Evolutionary conservation across 2,797 vertebrate genomes (phyloP).

Genomic region (Pantherophis vulpinus): DNA sequence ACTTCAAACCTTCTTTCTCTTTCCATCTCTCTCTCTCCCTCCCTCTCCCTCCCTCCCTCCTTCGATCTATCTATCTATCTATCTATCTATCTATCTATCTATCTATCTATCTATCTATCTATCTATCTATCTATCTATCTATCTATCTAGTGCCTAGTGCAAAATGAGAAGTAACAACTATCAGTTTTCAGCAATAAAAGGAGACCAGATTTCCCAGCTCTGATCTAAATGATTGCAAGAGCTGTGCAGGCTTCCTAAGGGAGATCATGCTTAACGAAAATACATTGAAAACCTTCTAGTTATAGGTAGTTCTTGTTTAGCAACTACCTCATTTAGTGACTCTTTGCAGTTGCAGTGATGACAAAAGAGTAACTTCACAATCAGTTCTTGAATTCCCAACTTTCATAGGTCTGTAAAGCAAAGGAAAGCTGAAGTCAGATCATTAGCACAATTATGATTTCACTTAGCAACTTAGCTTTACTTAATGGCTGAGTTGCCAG

Average conservation of each 20-base stretch:
- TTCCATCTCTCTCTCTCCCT: not conserved
- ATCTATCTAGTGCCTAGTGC: not conserved
- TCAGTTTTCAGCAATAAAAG: not conserved
- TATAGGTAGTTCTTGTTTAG: not conserved
- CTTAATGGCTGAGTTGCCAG: not conserved
- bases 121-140: too few relatives aligned
- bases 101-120: too few relatives aligned
- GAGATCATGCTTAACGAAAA: not conserved
- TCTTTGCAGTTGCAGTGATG: not conserved
- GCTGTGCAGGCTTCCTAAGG: not conserved
- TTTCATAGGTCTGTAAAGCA: not conserved
- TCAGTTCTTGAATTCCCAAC: not conserved
- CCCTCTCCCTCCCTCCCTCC: too few relatives aligned
- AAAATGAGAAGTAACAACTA: not conserved
- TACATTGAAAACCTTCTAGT: not conserved
- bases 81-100: too few relatives aligned
- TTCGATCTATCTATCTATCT: too few relatives aligned
- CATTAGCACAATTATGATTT: not conserved
- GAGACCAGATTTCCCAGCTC: not conserved
- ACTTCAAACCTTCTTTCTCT: not conserved
- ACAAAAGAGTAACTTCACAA: not conserved
- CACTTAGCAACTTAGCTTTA: not conserved
- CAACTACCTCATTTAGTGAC: not conserved
- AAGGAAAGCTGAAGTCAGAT: not conserved
- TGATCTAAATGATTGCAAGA: not conserved